A percentile compares a stretch with the other conserved stretches of the same genome.
These are phyloP conservation scores for Andrena marginata DNA, from an alignment of 2,888 invertebrate species.

Conservation along the genomic window DNA sequence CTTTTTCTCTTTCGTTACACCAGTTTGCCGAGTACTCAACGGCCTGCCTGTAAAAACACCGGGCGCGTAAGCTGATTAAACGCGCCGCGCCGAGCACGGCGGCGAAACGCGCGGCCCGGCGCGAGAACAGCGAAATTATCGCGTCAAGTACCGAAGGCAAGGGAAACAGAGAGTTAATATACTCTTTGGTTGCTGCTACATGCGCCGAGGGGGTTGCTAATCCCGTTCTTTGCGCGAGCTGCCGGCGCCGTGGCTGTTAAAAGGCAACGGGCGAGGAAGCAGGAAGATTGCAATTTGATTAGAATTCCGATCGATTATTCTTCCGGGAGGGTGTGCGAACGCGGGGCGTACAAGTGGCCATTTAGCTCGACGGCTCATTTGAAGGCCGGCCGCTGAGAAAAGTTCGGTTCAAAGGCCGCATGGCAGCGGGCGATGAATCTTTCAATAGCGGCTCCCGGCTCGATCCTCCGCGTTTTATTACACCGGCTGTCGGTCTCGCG, in stretches of 20 bases:
- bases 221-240: too few species aligned
- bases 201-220: too few species aligned
- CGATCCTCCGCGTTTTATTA: slow-evolving; percentile 63
- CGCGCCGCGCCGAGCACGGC: slow-evolving; percentile 5
- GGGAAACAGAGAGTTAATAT: neutral
- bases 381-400: slow-evolving; percentile 35
- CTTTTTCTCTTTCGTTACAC: neutral
- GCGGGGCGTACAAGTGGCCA: slow-evolving; percentile 16
- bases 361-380: slow-evolving; percentile 60
- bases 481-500: slow-evolving; percentile 57
- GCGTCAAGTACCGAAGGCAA: neutral
- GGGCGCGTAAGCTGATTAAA: slow-evolving; percentile 36
- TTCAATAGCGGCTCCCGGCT: slow-evolving; percentile 43
- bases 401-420: slow-evolving; percentile 63
- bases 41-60: slow-evolving; percentile 8
- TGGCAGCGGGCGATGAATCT: slow-evolving; percentile 62
- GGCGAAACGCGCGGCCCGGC: neutral
- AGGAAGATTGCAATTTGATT: too few species aligned
- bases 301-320: slow-evolving; percentile 8
- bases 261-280: too few species aligned
- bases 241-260: too few species aligned
- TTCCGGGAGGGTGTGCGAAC: slow-evolving; percentile 39
- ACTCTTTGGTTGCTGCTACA: neutral
- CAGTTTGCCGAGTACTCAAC: neutral
- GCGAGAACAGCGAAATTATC: neutral